phyloP scores from a whole-genome alignment of 1,140 invertebrate species.

The Stegodyphus dumicola region DNA sequence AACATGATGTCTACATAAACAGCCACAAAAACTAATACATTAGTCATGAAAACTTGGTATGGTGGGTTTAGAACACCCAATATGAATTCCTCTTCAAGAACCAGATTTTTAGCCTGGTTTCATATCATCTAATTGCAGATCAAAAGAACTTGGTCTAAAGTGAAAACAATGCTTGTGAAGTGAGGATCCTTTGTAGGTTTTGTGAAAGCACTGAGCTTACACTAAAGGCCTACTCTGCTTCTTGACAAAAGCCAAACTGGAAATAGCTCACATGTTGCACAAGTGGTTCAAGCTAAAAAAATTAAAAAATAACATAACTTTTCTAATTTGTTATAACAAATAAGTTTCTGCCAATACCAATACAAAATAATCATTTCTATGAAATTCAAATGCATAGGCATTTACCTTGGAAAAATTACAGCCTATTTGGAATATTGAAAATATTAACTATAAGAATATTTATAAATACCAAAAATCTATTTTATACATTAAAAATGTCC shows the following conservation, averaged over 20 bases:
- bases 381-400: background rate
- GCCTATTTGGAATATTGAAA: too few relatives aligned
- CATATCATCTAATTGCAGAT: background rate
- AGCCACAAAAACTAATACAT: background rate
- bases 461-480: too few relatives aligned
- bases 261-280: slow-evolving; percentile 47
- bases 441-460: too few relatives aligned
- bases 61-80: slow-evolving; percentile 19
- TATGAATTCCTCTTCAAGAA: slow-evolving; percentile 22
- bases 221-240: slow-evolving; percentile 35
- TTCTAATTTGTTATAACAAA: slow-evolving; percentile 12
- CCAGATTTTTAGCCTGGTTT: slow-evolving; percentile 24
- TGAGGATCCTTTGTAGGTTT: slow-evolving; percentile 12
- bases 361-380: background rate
- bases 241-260: slow-evolving; percentile 58
- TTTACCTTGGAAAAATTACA: too few relatives aligned
- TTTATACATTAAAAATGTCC: too few relatives aligned
- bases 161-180: slow-evolving; percentile 18
- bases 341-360: slow-evolving; percentile 37
- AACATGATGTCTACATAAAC: background rate
- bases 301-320: slow-evolving; percentile 58
- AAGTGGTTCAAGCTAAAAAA: slow-evolving; percentile 56
- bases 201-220: slow-evolving; percentile 52
- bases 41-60: background rate
- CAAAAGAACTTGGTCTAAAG: slow-evolving; percentile 42